Evolutionary conservation across 2,113 vertebrate species (phyloP), one percentile per base, ranked within the genome.

Genomic region (Eptatretus burgeri): DNA sequence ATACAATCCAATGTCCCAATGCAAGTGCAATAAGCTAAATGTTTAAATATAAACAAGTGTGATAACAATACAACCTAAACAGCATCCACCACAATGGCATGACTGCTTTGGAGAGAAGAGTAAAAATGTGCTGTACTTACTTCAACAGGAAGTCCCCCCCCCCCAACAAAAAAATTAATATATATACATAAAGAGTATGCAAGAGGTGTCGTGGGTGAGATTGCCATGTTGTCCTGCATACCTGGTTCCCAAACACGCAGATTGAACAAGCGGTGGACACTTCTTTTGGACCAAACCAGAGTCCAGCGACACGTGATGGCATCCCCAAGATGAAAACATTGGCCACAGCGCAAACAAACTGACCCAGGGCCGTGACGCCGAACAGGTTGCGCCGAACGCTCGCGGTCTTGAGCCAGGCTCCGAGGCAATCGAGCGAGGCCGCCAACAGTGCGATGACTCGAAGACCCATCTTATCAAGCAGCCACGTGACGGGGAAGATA

Each of bases 181-280:
- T n/a, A n/a, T n/a, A n/a, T n/a, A n/a, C 27, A 41, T 5, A 41
- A 41, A 3, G 27, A 41, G 27, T 7, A 41, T 41, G 27, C 3
- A 41, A 7, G 27, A 41, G 27, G 27, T 5, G 7, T 41, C 7
- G 27, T 41, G 27, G 27, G 7, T 41, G 27, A 7, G 27, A 41
- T 41, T 41, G 27, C 27, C 27, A 41, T 41, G 27, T 5, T 41
- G 27, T n/a, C 27, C 3, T 41, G 27, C 27, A 41, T 19, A 60
- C 56, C 56, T 60, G 56, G 56, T 60, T 60, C 56, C 56, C 56
- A 19, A 60, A 60, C n/a, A 60, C 56, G 56, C 56, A n/a, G n/a
- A 60, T n/a, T 17, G 56, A n/a, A 19, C 56, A 60, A 12, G 56
- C 56, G 10, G 56, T 60, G 56, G 56, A 60, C 9, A 60, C 56